Evolutionary conservation across 53 echinoderm and acorn worm genomes (phyloP).

Genomic region (Henricia sp.): DNA sequence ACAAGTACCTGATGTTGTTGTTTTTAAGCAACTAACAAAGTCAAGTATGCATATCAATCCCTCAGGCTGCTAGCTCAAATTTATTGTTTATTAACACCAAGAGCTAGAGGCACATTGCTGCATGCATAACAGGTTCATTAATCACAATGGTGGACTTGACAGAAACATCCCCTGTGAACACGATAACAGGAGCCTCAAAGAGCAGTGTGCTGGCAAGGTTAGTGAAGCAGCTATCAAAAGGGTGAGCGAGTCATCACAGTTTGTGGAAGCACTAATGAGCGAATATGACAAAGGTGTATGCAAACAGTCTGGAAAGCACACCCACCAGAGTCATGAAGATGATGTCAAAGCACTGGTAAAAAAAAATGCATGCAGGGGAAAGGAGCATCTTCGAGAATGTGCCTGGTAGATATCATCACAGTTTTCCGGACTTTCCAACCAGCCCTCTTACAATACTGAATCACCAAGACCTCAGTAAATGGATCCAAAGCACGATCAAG

Average conservation of each 20-base stretch:
- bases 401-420: slow-evolving; percentile 39
- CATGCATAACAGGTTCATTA: background rate
- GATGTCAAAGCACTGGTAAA: too few relatives aligned
- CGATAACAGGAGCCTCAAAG: slow-evolving; percentile 21
- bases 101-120: background rate
- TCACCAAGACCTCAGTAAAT: slow-evolving; percentile 9
- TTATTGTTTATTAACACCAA: background rate
- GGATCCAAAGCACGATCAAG: too few relatives aligned
- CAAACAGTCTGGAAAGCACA: slow-evolving; percentile 27
- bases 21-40: slow-evolving; percentile 53
- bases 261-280: background rate
- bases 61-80: slow-evolving; percentile 57
- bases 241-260: slow-evolving; percentile 54
- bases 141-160: background rate
- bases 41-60: slow-evolving; percentile 59
- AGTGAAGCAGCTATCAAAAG: slow-evolving; percentile 48
- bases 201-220: slow-evolving; percentile 59
- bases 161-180: background rate
- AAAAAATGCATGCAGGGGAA: too few relatives aligned
- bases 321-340: too few relatives aligned
- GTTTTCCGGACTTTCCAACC: slow-evolving; percentile 42
- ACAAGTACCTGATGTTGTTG: slow-evolving; percentile 64
- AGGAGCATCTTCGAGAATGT: too few relatives aligned
- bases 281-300: slow-evolving; percentile 20
- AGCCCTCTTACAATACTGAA: slow-evolving; percentile 44